Evolutionary conservation across 2,113 vertebrate species (phyloP), one percentile per base, ranked within the genome.

Genomic region (Pangasianodon gigas): DNA sequence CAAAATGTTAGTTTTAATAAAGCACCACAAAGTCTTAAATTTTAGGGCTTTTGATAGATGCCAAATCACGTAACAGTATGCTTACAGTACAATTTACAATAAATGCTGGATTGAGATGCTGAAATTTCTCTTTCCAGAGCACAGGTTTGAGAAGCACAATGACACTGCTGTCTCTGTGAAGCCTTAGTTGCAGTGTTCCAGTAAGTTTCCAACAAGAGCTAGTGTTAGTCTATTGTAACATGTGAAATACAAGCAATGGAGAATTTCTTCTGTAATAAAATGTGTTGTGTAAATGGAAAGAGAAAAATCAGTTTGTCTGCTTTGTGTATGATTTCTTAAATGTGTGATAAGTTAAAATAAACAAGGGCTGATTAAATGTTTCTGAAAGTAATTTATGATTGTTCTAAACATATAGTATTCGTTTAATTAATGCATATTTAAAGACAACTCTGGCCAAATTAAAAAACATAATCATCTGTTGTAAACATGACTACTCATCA

Each of bases 131-230:
- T 81, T 89, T 90, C 90, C 88, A 88, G 85, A 86, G 87, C 90
- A 90, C 91, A 91, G 90, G 91, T 90, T 92, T 87, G 87, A 92
- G 89, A 92, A 92, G 91, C 91, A 92, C 91, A 92, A 92, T 83
- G 88, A 41, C 85, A 65, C 29, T 75, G 51, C 19, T 86, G 89
- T 88, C 84, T 74, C 79, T 85, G 65, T 90, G 58, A 84, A 79
- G 46, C 48, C 87, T 32, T 88, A 89, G 83, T 65, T 89, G 51
- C 51, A 85, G 67, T 87, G 84, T 81, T 89, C 13, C 60, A 85
- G 69, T 84, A 80, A 29, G 51, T 79, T 84, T 87, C 65, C 83
- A 71, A 60, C 71, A 85, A 65, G 87, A 85, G 32, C n/a, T 86
- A 65, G 83, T 88, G 83, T 91, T 91, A 90, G 71, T 84, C 52